Base-by-base conservation (phyloP, 2,113 vertebrate genomes). In the Anarhynchus alexandrinus region DNA sequence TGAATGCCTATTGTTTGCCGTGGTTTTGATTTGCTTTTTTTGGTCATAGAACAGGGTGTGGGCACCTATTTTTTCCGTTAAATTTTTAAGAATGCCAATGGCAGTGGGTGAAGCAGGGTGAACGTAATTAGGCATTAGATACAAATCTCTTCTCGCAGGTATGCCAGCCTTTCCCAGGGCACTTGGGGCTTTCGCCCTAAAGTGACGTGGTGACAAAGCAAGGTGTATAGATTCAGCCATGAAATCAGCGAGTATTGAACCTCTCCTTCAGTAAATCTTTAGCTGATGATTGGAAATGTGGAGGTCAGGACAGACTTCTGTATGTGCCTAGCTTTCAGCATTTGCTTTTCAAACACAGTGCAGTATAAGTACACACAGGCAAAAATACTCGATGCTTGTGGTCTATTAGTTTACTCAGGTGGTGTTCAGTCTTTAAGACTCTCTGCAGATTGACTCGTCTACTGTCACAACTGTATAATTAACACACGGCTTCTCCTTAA, bases 1-100 rank as follows among this genome's bases (percentile, higher is more conserved):
- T 95, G 92, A 97, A 96, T 97, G 96, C 82, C 94, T 94, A 95
- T 96, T 95, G 96, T 97, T 90, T 86, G 66, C 84, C 36, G 36
- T 84, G 47, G 79, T 36, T 78, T 90, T 88, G 25, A 74, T 91
- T 84, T 59, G 45, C 65, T 71, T 86, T 80, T 65, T 88, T 67
- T 43, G 61, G 82, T 91, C 36, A 5, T 10, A 67, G 94, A 64
- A 83, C 88, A 96, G 96, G 96, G 94, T 89, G 96, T 93, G 94
- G 80, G 73, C 1, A 2, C 65, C 71, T 97, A 1, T 96, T 96
- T 96, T 96, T 97, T 96, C 96, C 69, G 64, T 95, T 93, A 58
- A 78, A 45, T 64, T 84, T 94, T 88, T 95, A 67, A 92, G 82
- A 54, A 70, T 32, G 57, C 69, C 40, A 67, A 2, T 49, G 83